phyloP scores from a whole-genome alignment of 2,888 invertebrate species.

The Drosophila suboccidentalis region DNA sequence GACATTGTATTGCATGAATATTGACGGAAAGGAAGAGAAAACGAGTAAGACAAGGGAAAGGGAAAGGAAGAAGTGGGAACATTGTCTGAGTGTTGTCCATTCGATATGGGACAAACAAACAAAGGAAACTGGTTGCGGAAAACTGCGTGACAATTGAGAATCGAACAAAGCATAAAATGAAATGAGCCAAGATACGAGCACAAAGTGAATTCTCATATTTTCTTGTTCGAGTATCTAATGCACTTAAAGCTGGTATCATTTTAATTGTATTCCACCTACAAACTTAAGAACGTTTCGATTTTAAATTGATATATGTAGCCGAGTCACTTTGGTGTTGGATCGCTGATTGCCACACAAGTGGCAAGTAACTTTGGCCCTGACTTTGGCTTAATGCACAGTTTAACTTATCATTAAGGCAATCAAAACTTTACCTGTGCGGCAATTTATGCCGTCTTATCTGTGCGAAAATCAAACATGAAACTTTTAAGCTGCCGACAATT shows the following conservation, averaged over 20 bases:
- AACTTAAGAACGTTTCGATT: neutral
- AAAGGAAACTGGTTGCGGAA: slow-evolving; percentile 8
- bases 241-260: slow-evolving; percentile 5
- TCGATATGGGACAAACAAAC: slow-evolving; percentile 10
- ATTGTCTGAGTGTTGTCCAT: slow-evolving; percentile 32
- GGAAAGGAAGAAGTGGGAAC: slow-evolving; percentile 16
- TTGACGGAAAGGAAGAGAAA: neutral
- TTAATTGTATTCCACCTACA: slow-evolving; percentile 4
- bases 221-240: neutral
- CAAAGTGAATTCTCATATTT: slow-evolving; percentile 3
- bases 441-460: slow-evolving; percentile 78
- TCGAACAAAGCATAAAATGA: slow-evolving; percentile 23
- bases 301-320: slow-evolving; percentile 4
- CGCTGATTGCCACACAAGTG: slow-evolving; percentile 38
- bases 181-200: slow-evolving; percentile 22
- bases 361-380: slow-evolving; percentile 31
- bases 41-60: neutral
- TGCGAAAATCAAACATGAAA: slow-evolving; percentile 76
- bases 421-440: slow-evolving; percentile 75
- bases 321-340: neutral
- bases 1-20: slow-evolving; percentile 54
- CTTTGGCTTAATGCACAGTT: slow-evolving; percentile 53
- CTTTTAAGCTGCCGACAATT: slow-evolving; percentile 79
- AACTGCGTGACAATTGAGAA: slow-evolving; percentile 27
- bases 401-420: slow-evolving; percentile 76